phyloP scores from a whole-genome alignment of 2,113 vertebrate species.

The Hippolais icterina region DNA sequence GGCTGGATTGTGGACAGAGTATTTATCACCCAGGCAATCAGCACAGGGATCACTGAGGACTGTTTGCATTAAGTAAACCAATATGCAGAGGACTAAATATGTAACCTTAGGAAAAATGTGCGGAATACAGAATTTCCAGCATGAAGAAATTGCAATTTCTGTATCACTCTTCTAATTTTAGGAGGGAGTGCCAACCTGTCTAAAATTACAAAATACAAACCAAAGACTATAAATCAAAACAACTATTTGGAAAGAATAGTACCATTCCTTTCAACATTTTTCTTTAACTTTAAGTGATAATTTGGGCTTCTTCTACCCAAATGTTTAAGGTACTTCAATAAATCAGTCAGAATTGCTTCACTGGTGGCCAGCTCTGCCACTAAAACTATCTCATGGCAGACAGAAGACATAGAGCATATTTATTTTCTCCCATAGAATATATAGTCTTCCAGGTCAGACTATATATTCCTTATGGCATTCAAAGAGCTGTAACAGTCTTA shows the following conservation, averaged over 20 bases:
- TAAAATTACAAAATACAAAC: neutral
- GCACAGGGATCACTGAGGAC: neutral
- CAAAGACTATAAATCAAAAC: neutral
- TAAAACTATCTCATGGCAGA: neutral
- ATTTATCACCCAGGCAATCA: neutral
- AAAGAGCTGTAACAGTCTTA: neutral
- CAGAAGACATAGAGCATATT: rapidly evolving
- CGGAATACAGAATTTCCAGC: neutral
- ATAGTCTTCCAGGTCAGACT: neutral
- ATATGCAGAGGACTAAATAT: neutral
- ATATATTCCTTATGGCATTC: neutral
- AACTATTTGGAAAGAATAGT: neutral
- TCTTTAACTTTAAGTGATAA: neutral
- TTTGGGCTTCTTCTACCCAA: neutral
- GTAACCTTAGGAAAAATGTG: neutral
- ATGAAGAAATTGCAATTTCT: neutral
- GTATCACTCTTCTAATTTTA: neutral
- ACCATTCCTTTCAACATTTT: neutral
- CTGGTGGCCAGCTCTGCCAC: neutral
- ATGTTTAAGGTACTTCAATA: neutral
- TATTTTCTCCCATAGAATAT: neutral
- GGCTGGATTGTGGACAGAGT: neutral
- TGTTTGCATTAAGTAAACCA: neutral
- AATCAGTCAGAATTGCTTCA: neutral
- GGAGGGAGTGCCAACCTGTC: neutral